phyloP scores from a whole-genome alignment of 1,140 invertebrate species.

The Hermatobates lingyangjiaoensis region DNA sequence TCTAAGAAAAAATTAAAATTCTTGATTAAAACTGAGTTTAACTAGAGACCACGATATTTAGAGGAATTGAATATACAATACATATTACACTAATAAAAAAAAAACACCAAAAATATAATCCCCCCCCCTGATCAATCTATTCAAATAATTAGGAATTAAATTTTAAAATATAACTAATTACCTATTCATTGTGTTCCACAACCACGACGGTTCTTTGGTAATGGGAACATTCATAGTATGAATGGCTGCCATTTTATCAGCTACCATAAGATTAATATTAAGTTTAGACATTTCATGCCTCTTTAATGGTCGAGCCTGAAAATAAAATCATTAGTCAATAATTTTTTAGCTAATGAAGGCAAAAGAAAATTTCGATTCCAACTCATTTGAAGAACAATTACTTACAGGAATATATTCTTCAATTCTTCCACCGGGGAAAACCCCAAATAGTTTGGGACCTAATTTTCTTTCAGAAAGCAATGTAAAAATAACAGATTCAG shows the following conservation, averaged over 20 bases:
- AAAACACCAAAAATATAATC: background rate
- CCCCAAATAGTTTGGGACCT: conserved; percentile 85
- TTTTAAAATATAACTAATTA: conserved; percentile 57
- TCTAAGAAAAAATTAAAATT: too few relatives aligned
- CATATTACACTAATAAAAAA: too few relatives aligned
- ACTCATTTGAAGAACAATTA: conserved; percentile 4
- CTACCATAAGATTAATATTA: conserved; percentile 58
- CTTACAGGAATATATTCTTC: conserved; percentile 88
- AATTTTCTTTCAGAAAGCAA: conserved; percentile 77
- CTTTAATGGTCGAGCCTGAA: conserved; percentile 57
- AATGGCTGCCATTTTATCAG: conserved; percentile 77
- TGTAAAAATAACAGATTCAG: conserved; percentile 89
- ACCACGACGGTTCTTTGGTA: conserved; percentile 81
- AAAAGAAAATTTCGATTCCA: background rate
- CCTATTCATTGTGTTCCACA: conserved; percentile 72
- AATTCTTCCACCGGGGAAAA: conserved; percentile 86
- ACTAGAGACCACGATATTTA: too few relatives aligned
- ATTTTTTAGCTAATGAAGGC: too few relatives aligned
- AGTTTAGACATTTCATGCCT: conserved; percentile 60
- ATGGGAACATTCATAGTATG: conserved; percentile 84
- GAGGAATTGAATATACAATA: too few relatives aligned
- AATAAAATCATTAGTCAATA: too few relatives aligned
- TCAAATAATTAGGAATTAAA: background rate
- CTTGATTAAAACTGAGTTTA: too few relatives aligned
- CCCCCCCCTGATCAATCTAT: too few relatives aligned